Base-by-base conservation (phyloP, 30 jellyfish, hydroid and myxozoan genomes). In the Cassiopea andromeda region DNA sequence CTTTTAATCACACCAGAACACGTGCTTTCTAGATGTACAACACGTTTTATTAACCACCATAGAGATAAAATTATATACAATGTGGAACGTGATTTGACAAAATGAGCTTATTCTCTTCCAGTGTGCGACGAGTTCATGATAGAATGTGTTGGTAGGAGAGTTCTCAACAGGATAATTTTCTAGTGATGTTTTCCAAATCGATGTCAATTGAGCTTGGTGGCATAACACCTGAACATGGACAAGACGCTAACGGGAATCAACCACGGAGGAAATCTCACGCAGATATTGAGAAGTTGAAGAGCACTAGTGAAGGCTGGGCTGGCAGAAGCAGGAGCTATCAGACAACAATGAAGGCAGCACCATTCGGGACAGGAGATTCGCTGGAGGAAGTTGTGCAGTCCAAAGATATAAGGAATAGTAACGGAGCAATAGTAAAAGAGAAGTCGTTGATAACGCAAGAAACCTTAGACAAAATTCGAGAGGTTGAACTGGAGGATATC, bases 401-500 rank as follows among this genome's bases (percentile, higher is more conserved):
- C 45, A 74, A 58, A 54, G 87, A 73, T 12, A 64, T 48, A 1
- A 48, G 49, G 17, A 60, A n/a, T 2, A 6, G 78, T 46, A 78
- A 78, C 75, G 89, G 86, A 76, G 68, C 85, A 8, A 48, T 49
- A 38, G 83, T 27, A 13, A 46, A 48, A 7, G 88, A 66, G 54
- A 60, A 60, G 27, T 43, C 95, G 2, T 43, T 66, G 76, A 94
- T 94, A n/a, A 94, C 98, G 13, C 98, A 86, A 57, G 98, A 89
- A 9, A 94, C 97, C 48, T 19, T 84, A 68, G 97, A 94, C 74
- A 80, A 84, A 87, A 60, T 94, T 10, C 46, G 93, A 16, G 98
- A 94, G 73, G 89, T 88, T 46, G 98, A 94, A 79, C 67, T 90
- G 16, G 98, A 94, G 60, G 98, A 94, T 66, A 84, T 94, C 1